Percentiles rank a stretch among this genome's conserved stretches.
These are phyloP conservation scores for Phyllopteryx taeniolatus DNA, from an alignment of 2,113 vertebrate species.

Conservation along the genomic window DNA sequence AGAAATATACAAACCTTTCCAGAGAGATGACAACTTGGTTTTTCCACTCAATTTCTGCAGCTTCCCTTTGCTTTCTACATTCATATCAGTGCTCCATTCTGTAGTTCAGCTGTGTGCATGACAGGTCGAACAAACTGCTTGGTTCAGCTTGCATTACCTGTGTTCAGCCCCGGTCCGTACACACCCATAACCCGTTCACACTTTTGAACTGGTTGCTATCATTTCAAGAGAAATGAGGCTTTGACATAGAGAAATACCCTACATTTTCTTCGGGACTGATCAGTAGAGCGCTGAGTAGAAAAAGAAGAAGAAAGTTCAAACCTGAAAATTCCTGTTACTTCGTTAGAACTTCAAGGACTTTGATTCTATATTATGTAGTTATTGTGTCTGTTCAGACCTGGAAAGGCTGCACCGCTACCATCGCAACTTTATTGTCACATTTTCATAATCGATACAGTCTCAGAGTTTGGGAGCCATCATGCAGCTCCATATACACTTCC, in stretches of 20 bases:
- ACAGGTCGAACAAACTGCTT: not conserved
- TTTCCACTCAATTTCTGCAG: not conserved
- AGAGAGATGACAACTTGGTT: not conserved
- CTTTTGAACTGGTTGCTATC: not conserved
- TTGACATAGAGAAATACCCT: not conserved
- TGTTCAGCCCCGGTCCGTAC: not conserved
- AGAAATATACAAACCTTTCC: not conserved
- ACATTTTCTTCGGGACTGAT: not conserved
- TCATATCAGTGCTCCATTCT: not conserved
- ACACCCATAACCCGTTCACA: too few species aligned
- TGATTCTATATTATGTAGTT: not conserved
- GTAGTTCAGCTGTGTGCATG: not conserved
- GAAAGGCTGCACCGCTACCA: not conserved
- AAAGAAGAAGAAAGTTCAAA: not conserved
- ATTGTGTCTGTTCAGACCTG: not conserved
- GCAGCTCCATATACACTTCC: conserved; percentile 1
- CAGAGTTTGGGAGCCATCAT: not conserved
- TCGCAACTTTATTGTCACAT: not conserved
- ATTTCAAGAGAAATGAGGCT: not conserved
- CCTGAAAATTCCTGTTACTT: not conserved
- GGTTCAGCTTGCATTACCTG: not conserved
- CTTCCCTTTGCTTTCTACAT: not conserved
- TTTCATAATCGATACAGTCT: not conserved
- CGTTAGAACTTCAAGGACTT: not conserved
- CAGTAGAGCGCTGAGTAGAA: not conserved